These are phyloP conservation scores for Tiphia femorata DNA, from an alignment of 2,888 invertebrate genomes.

Conservation along the genomic window DNA sequence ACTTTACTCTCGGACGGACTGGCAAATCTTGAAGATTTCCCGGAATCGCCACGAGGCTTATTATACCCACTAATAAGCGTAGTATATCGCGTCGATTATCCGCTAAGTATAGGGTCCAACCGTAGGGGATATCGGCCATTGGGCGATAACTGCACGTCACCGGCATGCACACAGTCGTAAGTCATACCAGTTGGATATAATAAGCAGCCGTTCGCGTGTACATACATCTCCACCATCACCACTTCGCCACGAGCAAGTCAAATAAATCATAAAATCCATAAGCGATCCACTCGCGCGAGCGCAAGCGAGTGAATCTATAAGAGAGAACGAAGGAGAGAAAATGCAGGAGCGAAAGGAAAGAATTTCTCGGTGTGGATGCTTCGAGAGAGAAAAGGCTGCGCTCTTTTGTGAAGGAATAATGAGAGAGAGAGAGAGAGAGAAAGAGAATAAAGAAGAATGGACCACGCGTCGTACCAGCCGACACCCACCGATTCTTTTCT, in stretches of 20 bases:
- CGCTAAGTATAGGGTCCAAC: slow-evolving; percentile 62
- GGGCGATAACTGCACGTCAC: slow-evolving; percentile 63
- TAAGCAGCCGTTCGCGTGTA: slow-evolving; percentile 21
- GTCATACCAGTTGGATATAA: slow-evolving; percentile 55
- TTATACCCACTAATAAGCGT: slow-evolving; percentile 64
- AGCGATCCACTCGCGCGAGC: slow-evolving; percentile 29
- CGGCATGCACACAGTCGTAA: slow-evolving; percentile 58
- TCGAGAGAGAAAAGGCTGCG: no score
- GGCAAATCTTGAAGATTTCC: slow-evolving; percentile 27
- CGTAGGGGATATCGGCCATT: slow-evolving; percentile 47
- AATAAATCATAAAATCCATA: slow-evolving; percentile 63
- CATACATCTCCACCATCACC: slow-evolving; percentile 3
- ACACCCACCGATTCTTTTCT: no score
- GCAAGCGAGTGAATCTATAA: no score
- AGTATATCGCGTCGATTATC: slow-evolving; percentile 66
- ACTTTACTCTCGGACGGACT: no score
- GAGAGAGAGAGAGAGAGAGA: no score
- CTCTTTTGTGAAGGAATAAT: no score
- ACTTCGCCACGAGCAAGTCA: slow-evolving; percentile 39
- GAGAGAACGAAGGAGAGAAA: background rate
- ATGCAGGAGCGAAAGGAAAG: background rate
- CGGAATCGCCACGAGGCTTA: slow-evolving; percentile 45
- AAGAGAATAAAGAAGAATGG: no score
- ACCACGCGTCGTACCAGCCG: no score
- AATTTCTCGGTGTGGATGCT: no score